A percentile compares a stretch with the other conserved stretches of the same genome.
phyloP scores from a whole-genome alignment of 2,888 invertebrate genomes.

The Sphinx pinastri region DNA sequence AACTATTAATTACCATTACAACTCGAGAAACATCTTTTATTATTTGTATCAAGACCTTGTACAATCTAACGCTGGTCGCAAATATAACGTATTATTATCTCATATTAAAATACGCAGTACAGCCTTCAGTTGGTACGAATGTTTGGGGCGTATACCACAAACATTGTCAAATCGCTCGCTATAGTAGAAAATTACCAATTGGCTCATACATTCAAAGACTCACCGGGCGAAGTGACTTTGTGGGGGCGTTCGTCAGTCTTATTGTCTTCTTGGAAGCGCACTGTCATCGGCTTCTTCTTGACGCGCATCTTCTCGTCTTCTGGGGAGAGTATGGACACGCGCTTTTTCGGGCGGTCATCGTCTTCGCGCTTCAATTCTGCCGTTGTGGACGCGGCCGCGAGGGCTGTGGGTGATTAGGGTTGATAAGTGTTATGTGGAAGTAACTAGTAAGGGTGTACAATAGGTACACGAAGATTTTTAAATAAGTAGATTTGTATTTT shows the following conservation, averaged over 20 bases:
- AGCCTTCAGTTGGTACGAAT: no score
- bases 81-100: no score
- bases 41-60: no score
- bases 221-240: constrained; percentile 73
- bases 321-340: constrained; percentile 72
- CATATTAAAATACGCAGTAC: no score
- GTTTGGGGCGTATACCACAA: neutral
- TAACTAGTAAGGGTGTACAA: neutral
- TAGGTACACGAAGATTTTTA: neutral
- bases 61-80: no score
- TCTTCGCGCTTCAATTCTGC: constrained; percentile 67
- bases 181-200: constrained; percentile 4
- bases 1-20: no score
- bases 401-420: constrained; percentile 15
- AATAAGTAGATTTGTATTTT: no score
- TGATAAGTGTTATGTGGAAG: neutral
- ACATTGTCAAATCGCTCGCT: neutral
- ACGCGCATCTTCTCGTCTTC: constrained; percentile 72
- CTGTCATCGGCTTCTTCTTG: constrained; percentile 78
- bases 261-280: constrained; percentile 75
- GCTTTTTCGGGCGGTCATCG: constrained; percentile 74
- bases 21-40: no score
- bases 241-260: constrained; percentile 68
- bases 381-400: constrained; percentile 42
- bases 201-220: constrained; percentile 42